These are phyloP conservation scores for Tachina lurida DNA, from an alignment of 2,888 invertebrate genomes.

Conservation along the genomic window DNA sequence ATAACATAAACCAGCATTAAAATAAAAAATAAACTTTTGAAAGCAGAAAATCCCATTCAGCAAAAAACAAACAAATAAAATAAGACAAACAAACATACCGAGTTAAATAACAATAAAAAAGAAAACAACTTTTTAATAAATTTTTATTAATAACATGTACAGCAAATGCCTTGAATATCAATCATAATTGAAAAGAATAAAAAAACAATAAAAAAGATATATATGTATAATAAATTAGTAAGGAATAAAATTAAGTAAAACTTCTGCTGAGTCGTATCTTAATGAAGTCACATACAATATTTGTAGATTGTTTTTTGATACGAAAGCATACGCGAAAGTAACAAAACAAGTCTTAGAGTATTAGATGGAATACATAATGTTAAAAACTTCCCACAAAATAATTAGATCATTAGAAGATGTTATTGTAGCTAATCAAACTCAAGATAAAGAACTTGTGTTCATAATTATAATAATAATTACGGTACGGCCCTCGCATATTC, in stretches of 20 bases:
- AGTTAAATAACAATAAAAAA: constrained; percentile 63
- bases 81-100: constrained; percentile 11
- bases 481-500: background rate
- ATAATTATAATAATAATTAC: background rate
- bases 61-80: background rate
- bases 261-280: background rate
- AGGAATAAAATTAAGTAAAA: constrained; percentile 26
- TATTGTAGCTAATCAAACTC: too few species aligned
- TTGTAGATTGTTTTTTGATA: background rate
- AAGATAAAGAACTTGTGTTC: too few species aligned
- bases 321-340: background rate
- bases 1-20: background rate
- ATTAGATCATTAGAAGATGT: too few species aligned
- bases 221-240: constrained; percentile 9
- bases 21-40: constrained; percentile 30
- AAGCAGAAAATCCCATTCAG: constrained; percentile 22
- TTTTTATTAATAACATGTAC: constrained; percentile 72
- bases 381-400: too few species aligned
- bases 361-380: too few species aligned
- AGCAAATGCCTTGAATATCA: constrained; percentile 73
- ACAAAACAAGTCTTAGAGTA: background rate
- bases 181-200: constrained; percentile 61
- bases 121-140: constrained; percentile 71
- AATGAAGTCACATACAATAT: constrained; percentile 36
- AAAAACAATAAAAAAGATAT: background rate